Conservation (phyloP, 1,140 invertebrate genomes). For the Cotesia glomerata region DNA sequence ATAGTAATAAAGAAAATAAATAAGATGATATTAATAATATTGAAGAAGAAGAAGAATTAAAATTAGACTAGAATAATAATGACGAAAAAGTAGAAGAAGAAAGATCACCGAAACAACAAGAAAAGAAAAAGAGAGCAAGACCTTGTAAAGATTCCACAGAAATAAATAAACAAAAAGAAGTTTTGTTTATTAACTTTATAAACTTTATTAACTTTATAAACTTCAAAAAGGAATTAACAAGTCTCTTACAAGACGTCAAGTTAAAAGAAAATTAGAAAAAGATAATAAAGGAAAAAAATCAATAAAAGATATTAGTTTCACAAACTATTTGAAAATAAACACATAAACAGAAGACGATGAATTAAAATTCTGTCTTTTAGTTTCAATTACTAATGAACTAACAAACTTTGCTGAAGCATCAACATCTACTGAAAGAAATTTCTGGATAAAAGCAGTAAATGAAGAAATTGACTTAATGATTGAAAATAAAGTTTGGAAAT, state of each 20-base stretch:
- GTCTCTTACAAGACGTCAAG: not conserved
- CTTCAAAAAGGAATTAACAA: not conserved
- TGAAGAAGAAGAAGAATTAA: slow-evolving; percentile 1
- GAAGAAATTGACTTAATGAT: not conserved
- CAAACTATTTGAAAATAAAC: not conserved
- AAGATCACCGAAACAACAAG: not conserved
- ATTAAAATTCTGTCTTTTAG: not conserved
- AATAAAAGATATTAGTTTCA: not conserved
- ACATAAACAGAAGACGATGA: not conserved
- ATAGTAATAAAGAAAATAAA: not conserved
- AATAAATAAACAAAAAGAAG: not conserved
- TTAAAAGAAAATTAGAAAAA: slow-evolving; percentile 1
- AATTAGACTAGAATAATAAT: not conserved
- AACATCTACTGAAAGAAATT: not conserved
- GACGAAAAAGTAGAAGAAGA: not conserved
- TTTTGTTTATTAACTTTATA: too few relatives aligned
- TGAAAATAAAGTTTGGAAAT: slow-evolving; percentile 4
- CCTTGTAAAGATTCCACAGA: not conserved
- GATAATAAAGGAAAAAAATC: not conserved
- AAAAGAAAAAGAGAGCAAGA: not conserved
- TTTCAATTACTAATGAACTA: not conserved
- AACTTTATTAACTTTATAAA: too few relatives aligned
- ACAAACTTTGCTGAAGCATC: not conserved
- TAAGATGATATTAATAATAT: slow-evolving; percentile 3
- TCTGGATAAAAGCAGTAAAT: slow-evolving; percentile 2